A percentile compares a stretch with the other conserved stretches of the same genome.
Evolutionary conservation across 2,113 vertebrate genomes (phyloP).

Genomic region (Pipa parva): DNA sequence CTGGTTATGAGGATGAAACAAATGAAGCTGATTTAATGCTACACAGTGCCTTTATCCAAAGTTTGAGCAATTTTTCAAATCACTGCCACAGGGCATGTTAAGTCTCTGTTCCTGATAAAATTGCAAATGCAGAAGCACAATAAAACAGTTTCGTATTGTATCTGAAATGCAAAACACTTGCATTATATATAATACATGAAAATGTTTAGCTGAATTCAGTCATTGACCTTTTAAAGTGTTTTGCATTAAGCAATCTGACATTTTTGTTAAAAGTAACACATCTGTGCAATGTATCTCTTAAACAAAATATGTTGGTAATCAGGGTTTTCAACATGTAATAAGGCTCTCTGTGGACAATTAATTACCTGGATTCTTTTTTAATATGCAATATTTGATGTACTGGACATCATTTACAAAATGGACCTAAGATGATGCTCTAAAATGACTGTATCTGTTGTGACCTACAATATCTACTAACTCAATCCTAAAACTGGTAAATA

Average conservation of each 20-base stretch:
- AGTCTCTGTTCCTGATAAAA: constrained; percentile 38
- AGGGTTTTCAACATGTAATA: too few relatives aligned
- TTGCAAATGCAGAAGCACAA: constrained; percentile 40
- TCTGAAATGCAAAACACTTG: constrained; percentile 37
- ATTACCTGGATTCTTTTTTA: too few relatives aligned
- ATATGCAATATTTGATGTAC: too few relatives aligned
- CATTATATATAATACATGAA: constrained; percentile 26
- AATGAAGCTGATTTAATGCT: constrained; percentile 43
- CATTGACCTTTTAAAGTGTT: constrained; percentile 39
- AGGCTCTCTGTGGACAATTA: too few relatives aligned
- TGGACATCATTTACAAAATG: too few relatives aligned
- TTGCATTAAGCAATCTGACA: constrained; percentile 35
- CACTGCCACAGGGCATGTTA: constrained; percentile 37
- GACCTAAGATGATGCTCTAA: too few relatives aligned
- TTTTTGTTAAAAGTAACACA: constrained; percentile 34
- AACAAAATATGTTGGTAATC: not conserved
- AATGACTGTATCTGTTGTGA: too few relatives aligned
- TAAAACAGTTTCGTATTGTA: constrained; percentile 37
- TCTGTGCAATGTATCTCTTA: not conserved
- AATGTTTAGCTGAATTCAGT: constrained; percentile 33
- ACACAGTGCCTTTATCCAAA: constrained; percentile 35
- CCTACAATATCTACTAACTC: too few relatives aligned
- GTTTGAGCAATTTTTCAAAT: constrained; percentile 44
- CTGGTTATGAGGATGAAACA: constrained; percentile 39
- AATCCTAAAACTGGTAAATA: too few relatives aligned